Evolutionary conservation across 2,113 vertebrate genomes (phyloP).

Genomic region (Polyodon spathula): DNA sequence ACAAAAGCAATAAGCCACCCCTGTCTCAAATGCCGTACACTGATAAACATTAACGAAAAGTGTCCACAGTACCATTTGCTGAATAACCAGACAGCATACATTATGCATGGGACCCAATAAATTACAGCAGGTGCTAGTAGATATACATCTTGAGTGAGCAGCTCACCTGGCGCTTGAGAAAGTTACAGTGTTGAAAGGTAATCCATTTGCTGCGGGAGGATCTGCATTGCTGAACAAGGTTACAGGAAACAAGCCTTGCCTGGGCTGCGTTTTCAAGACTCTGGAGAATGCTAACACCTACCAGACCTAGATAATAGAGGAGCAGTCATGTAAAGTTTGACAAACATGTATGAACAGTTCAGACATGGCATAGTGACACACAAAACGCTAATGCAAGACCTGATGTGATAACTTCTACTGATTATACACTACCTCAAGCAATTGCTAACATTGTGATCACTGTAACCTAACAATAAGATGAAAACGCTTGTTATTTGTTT

Average conservation of each 20-base stretch:
- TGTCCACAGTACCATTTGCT: no score
- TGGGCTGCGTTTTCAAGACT: conserved; percentile 37
- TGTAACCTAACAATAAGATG: no score
- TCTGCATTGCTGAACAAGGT: conserved; percentile 47
- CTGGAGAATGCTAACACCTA: conserved; percentile 49
- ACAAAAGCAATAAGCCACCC: background rate
- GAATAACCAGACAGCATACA: no score
- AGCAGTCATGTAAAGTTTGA: background rate
- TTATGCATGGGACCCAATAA: no score
- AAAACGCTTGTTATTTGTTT: no score
- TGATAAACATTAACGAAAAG: no score
- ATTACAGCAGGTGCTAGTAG: no score
- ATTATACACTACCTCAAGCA: no score
- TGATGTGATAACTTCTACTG: no score
- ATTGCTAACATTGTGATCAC: no score
- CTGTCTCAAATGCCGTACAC: no score
- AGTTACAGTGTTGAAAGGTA: conserved; percentile 73
- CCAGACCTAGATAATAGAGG: conserved; percentile 42
- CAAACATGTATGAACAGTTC: background rate
- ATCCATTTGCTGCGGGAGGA: conserved; percentile 44
- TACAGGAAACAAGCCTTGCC: conserved; percentile 34
- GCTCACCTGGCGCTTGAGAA: conserved; percentile 76
- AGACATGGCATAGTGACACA: background rate
- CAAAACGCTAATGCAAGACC: background rate
- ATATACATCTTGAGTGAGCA: background rate